Base-by-base conservation (phyloP, 2,888 invertebrate species). In the Conistra vaccinii region DNA sequence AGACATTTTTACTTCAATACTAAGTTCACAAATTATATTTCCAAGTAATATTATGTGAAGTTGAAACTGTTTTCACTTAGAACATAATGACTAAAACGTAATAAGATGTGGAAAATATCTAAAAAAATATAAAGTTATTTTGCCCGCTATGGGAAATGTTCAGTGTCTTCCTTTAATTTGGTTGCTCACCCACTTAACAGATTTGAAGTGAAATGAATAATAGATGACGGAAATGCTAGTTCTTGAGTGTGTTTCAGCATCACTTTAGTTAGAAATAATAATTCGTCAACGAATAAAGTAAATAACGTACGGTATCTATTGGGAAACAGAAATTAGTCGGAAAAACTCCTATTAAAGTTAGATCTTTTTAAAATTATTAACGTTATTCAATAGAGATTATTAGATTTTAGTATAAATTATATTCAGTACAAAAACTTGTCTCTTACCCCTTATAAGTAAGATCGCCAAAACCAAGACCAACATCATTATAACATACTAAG, bases 391-490 rank as follows among this genome's bases (percentile, higher is more conserved):
- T 23, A 32, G 4, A 42, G 68, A 17, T 20, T 42, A 29, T 6
- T n/a, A n/a, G 3, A 23, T 69, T 20, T 51, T 3, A 17, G 35
- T 39, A 39, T 14, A 17, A 29, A 20, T 3, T 6, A 57, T 10
- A 7, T 17, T 20, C 14, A 55, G 7, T n/a, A 32, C 1, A 32
- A 29, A 48, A 48, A 45, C 10, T 0, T 29, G 39, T 70, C 6
- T 58, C 81, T 85, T 72, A 84, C 85, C 84, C 6, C 29, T 48
- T 60, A 84, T 23, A 35, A 84, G 35, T 26, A 71, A 66, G 66
- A 61, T 53, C 26, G 42, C 39, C n/a, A 79, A 51, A 6, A 71
- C 42, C 79, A 73, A 79, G n/a, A 69, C 10, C 35, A 81, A 62
- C 82, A 84, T 83, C 78, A 67, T 74, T 35, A 57, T 10, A 57